Evolutionary conservation across 2,888 invertebrate genomes (phyloP).

Genomic region (Eupithecia subumbrata): DNA sequence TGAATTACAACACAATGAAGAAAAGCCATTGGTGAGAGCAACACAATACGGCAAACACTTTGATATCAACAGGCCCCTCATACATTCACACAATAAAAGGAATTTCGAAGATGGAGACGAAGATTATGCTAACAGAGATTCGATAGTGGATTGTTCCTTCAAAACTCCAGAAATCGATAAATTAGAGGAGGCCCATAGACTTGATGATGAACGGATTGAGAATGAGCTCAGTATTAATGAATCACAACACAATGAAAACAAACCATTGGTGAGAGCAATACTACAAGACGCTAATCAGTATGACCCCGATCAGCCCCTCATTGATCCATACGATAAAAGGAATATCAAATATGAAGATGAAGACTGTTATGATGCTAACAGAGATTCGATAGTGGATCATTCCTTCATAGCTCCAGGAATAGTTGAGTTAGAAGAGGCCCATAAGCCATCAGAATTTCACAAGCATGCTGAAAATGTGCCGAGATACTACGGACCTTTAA

Average conservation of each 20-base stretch:
- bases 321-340: neutral
- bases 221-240: too few relatives aligned
- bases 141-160: neutral
- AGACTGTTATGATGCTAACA: neutral
- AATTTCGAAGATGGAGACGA: neutral
- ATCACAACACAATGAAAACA: too few relatives aligned
- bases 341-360: neutral
- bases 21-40: neutral
- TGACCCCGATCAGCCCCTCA: neutral
- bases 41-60: neutral
- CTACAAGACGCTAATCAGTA: neutral
- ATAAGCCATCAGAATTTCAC: neutral
- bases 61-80: neutral
- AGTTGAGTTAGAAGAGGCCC: neutral
- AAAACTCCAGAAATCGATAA: too few relatives aligned
- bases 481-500: neutral
- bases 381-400: neutral
- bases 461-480: neutral
- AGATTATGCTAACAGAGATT: neutral
- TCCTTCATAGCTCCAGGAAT: neutral
- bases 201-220: too few relatives aligned
- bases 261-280: neutral
- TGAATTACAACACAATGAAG: neutral
- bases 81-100: neutral
- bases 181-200: too few relatives aligned